Percentiles rank a stretch among this genome's conserved stretches.
phyloP scores from a whole-genome alignment of 2,797 vertebrate species.

The Decapterus maruadsi region DNA sequence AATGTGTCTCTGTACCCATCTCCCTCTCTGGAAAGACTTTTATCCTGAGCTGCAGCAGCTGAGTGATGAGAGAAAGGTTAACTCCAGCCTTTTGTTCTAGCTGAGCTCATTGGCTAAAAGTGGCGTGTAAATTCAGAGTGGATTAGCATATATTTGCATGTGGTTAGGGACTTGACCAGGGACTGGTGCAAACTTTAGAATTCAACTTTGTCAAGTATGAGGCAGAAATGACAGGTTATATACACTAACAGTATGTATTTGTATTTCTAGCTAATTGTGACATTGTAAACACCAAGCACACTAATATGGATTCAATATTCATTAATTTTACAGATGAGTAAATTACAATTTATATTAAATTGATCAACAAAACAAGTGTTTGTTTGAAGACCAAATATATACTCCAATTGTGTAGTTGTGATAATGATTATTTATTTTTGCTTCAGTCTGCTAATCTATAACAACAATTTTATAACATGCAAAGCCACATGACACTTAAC shows the following conservation, averaged over 20 bases:
- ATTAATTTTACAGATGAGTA: neutral
- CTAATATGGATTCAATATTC: neutral
- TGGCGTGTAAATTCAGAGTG: slow-evolving; percentile 53
- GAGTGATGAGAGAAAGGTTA: slow-evolving; percentile 64
- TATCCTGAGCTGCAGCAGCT: slow-evolving; percentile 54
- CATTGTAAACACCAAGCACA: slow-evolving; percentile 2
- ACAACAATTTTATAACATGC: slow-evolving; percentile 50
- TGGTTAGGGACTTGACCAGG: slow-evolving; percentile 49
- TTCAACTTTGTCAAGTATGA: slow-evolving; percentile 37
- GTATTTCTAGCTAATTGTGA: slow-evolving; percentile 2
- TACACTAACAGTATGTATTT: neutral
- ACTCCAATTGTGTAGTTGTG: slow-evolving; percentile 1
- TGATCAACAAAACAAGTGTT: no score
- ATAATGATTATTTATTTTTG: slow-evolving; percentile 30
- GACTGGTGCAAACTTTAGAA: slow-evolving; percentile 31
- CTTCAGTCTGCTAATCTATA: slow-evolving; percentile 46
- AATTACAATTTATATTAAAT: neutral
- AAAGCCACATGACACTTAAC: slow-evolving; percentile 46
- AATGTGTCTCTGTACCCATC: slow-evolving; percentile 37
- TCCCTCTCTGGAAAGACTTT: slow-evolving; percentile 49
- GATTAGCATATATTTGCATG: slow-evolving; percentile 76
- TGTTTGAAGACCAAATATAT: slow-evolving; percentile 26
- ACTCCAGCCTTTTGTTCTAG: slow-evolving; percentile 65
- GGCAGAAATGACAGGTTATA: slow-evolving; percentile 25
- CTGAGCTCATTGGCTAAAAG: slow-evolving; percentile 67